Evolutionary conservation across 2,113 vertebrate genomes (phyloP), one percentile per base, ranked within the genome.

Genomic region (Gadus macrocephalus): DNA sequence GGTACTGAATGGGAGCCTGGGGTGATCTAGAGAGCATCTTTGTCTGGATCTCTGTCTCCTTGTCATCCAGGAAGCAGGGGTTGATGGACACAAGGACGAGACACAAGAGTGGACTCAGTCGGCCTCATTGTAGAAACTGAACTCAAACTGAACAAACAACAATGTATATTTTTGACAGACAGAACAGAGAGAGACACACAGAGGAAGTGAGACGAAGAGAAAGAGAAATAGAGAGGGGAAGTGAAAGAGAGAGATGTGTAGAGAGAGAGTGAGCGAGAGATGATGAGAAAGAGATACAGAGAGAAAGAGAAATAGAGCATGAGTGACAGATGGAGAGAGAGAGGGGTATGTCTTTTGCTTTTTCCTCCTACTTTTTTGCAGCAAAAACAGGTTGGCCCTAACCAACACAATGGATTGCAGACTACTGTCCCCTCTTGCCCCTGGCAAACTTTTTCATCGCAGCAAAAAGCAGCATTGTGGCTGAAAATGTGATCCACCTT

Each of bases 331-430:
- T 4, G 31, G 31, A 35, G 31, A 35, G 31, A 31, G 28, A 4
- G 31, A 35, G 31, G 6, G 16, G 8, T 38, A 70, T 83, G 64
- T 74, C 68, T 85, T 58, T 69, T 75, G 79, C 77, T 70, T 66
- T 25, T 25, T 72, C 72, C 14, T 16, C 75, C 66, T 83, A 56
- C 53, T 74, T 78, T 82, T 81, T 72, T 84, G 82, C 86, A 77
- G 85, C 81, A 77, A 74, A 80, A 87, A 85, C 85, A 87, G 88
- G 77, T 68, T 73, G 78, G 76, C 25, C 71, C 76, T 63, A 82
- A 92, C 89, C 89, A 82, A 90, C 90, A 89, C 71, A 73, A 68
- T 72, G 38, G 72, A 77, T 49, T 9, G 5, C 42, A 49, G 42
- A 49, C 77, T 78, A 72, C 69, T 72, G 77, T 78, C 83, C 79